Evolutionary conservation across 2,113 vertebrate genomes (phyloP).

Genomic region (Scalopus aquaticus): DNA sequence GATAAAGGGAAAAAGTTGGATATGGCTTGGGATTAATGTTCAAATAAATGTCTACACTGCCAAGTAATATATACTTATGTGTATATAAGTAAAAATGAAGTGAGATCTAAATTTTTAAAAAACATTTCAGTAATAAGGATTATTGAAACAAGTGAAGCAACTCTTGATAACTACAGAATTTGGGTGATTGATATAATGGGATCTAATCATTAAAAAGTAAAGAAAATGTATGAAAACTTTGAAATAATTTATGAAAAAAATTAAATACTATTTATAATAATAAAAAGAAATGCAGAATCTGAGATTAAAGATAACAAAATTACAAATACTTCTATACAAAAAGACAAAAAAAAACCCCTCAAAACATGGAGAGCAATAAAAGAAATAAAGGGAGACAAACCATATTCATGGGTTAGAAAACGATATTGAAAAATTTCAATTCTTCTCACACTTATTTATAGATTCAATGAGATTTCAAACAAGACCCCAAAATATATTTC

Average conservation of each 20-base stretch:
- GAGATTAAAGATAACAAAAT: slow-evolving; percentile 27
- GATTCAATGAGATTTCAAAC: neutral
- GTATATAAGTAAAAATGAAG: neutral
- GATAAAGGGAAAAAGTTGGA: neutral
- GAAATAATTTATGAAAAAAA: slow-evolving; percentile 33
- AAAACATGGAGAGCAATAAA: neutral
- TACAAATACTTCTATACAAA: neutral
- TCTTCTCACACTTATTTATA: neutral
- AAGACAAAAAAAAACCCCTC: neutral
- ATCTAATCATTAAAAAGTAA: neutral
- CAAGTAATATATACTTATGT: neutral
- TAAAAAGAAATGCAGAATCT: neutral
- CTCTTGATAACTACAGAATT: neutral
- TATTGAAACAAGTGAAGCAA: slow-evolving; percentile 36
- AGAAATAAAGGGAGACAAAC: slow-evolving; percentile 3
- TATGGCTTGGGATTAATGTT: neutral
- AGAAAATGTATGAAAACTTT: neutral
- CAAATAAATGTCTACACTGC: neutral
- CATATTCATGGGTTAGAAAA: slow-evolving; percentile 24
- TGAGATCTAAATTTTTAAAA: neutral
- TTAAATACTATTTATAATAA: neutral
- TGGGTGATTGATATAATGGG: neutral
- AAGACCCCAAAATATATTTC: neutral
- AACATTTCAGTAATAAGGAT: neutral
- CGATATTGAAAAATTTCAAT: slow-evolving; percentile 22